Base-by-base conservation (phyloP, 2,888 invertebrate genomes). In the Eurytoma californica region DNA sequence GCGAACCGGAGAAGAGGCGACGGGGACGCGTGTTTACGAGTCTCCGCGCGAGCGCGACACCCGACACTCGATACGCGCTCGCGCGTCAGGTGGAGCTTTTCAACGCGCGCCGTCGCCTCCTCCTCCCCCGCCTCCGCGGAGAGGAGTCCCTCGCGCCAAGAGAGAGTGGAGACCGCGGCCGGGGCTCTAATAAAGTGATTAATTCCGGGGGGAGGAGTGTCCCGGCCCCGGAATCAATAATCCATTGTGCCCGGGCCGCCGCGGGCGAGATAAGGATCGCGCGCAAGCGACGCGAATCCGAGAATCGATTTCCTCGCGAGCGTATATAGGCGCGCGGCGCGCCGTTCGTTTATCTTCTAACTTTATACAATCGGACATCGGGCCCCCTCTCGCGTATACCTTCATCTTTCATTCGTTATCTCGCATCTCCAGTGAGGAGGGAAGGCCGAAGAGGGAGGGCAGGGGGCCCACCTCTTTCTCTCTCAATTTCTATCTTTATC, bases 351-450 rank as follows among this genome's bases (percentile, higher is more conserved):
- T 76, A 76, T 76, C 76, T 69, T 76, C 75, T 76, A 67, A 76
- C 76, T 73, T 73, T 72, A 69, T 65, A 79, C 60, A 69, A 76
- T 72, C 82, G 77, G 80, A 68, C 79, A 82, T 83, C 80, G 80
- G 73, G 61, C 77, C 74, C 82, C 72, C 65, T 66, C 82, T 51
- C 65, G 63, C 61, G 58, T 80, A 77, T 72, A 82, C 81, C 81
- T 79, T 77, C 81, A 79, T 81, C 81, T 76, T 79, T 81, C 81
- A 81, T 81, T 81, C 81, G 61, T 81, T 81, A 81, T 81, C 81
- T 74, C 57, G 67, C 28, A 81, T 78, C 80, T 79, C 55, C 63
- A 51, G 39, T 9, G 39, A 9, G 39, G 39, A 9, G 39, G 9
- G 39, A 9, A 39, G 39, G 39, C 7, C 9, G 39, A 39, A 9